Evolutionary conservation across 2,888 invertebrate species (phyloP).

Genomic region (Thalpophila matura): DNA sequence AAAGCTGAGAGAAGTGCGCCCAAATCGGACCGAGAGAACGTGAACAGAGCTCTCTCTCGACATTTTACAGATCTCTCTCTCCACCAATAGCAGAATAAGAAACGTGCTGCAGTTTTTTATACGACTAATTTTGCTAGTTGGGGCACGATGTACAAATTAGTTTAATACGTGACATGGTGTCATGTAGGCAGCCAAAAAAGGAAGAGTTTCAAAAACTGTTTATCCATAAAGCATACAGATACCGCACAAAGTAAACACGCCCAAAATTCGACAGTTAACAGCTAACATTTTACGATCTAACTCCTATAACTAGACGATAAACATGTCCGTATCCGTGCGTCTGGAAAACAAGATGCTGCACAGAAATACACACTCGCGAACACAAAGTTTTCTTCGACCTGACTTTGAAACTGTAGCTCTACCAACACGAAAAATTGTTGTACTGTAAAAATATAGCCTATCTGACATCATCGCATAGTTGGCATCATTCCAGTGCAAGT

Average conservation of each 20-base stretch:
- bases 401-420: conserved; percentile 58
- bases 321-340: conserved; percentile 74
- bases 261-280: conserved; percentile 75
- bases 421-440: conserved; percentile 48
- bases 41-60: too few relatives aligned
- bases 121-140: too few relatives aligned
- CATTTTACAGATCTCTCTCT: too few relatives aligned
- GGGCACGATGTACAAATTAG: conserved; percentile 52
- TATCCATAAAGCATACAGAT: conserved; percentile 52
- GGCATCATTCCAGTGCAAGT: conserved; percentile 72
- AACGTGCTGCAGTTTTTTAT: too few relatives aligned
- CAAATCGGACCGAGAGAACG: too few relatives aligned
- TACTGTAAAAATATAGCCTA: conserved; percentile 49
- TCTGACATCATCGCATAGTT: conserved; percentile 62
- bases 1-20: too few relatives aligned
- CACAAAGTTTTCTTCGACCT: conserved; percentile 68
- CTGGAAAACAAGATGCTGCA: conserved; percentile 78
- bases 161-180: conserved; percentile 31
- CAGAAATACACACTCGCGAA: conserved; percentile 81
- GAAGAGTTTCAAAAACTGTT: conserved; percentile 22
- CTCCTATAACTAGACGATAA: conserved; percentile 81
- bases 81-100: too few relatives aligned
- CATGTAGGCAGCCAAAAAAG: conserved; percentile 7
- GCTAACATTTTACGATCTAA: conserved; percentile 79
- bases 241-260: conserved; percentile 74